Conservation (phyloP, 2,888 invertebrate species). For the Venustoraphidia nigricollis region DNA sequence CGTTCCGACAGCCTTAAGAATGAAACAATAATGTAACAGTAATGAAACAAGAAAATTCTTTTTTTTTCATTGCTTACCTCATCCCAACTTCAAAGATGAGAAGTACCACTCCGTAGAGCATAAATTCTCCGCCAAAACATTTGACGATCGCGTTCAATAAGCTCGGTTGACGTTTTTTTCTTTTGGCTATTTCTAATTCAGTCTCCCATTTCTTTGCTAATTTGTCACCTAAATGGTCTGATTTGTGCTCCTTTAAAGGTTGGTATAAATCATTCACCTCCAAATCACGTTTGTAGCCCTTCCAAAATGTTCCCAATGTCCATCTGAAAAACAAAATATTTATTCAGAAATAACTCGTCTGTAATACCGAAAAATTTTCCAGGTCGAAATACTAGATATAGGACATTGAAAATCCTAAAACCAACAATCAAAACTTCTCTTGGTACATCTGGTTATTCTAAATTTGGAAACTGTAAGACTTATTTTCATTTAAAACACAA, state of each 20-base stretch:
- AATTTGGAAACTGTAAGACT: too few relatives aligned
- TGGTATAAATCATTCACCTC: slow-evolving; percentile 48
- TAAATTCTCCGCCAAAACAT: slow-evolving; percentile 43
- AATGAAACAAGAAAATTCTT: slow-evolving; percentile 4
- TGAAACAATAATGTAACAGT: too few relatives aligned
- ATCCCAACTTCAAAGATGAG: slow-evolving; percentile 44
- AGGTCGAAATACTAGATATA: too few relatives aligned
- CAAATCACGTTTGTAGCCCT: slow-evolving; percentile 50
- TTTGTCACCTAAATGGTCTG: slow-evolving; percentile 44
- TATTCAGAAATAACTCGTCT: too few relatives aligned
- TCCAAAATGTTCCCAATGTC: slow-evolving; percentile 50
- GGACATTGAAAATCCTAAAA: too few relatives aligned
- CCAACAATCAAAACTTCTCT: too few relatives aligned
- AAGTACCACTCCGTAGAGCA: slow-evolving; percentile 45
- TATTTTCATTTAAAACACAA: too few relatives aligned
- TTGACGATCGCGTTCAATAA: slow-evolving; percentile 38
- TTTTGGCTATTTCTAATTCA: slow-evolving; percentile 31
- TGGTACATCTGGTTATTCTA: too few relatives aligned
- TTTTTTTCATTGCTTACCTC: slow-evolving; percentile 29
- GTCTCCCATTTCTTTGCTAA: slow-evolving; percentile 44
- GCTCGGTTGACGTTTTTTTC: slow-evolving; percentile 36
- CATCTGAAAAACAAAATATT: slow-evolving; percentile 35
- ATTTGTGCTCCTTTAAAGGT: slow-evolving; percentile 52
- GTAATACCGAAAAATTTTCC: too few relatives aligned
- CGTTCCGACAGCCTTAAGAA: too few relatives aligned